Base-by-base conservation (phyloP, 37 sponge, comb jelly and placozoan genomes). In the Aphrocallistes beatrix region DNA sequence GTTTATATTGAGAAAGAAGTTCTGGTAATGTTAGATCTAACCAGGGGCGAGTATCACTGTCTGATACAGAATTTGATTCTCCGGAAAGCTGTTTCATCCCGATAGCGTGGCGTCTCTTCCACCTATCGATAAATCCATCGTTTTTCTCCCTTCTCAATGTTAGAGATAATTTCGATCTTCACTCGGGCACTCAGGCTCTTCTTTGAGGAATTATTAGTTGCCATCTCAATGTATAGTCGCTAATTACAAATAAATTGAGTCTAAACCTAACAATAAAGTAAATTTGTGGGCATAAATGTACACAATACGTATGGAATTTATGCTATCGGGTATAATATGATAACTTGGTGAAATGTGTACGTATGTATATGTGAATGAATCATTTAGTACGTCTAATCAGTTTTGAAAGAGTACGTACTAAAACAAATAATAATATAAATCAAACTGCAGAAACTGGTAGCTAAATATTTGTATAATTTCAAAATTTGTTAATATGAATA, bases 121-220 rank as follows among this genome's bases (percentile, higher is more conserved):
- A 83, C 34, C 47, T 30, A 83, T 83, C 84, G 48, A 83, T 83
- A 39, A 83, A 83, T 1, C 84, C 84, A 45, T 36, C 42, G 84
- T 21, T 83, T 83, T 49, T 17, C 23, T 36, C 84, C 47, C 1
- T 37, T 39, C 48, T 83, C 45, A 83, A 83, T 83, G 36, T 39
- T 83, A 32, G 84, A 83, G 21, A 83, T 39, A 83, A 83, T 83
- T 49, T 83, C 32, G 23, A 83, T 39, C 13, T 83, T 83, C 1
- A 45, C 84, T 49, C 42, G 39, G 48, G 42, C 39, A 40, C 48
- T 25, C 39, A 83, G 39, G 23, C 48, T 30, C 6, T 83, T 83
- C 84, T 83, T 83, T 49, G 39, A 45, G 1, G 45, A n/a, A n/a
- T n/a, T n/a, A n/a, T n/a, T n/a, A n/a, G n/a, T n/a, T n/a, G n/a